Evolutionary conservation across 2,888 invertebrate species (phyloP), one percentile per base, ranked within the genome.

Genomic region (Slavum lentiscoides): DNA sequence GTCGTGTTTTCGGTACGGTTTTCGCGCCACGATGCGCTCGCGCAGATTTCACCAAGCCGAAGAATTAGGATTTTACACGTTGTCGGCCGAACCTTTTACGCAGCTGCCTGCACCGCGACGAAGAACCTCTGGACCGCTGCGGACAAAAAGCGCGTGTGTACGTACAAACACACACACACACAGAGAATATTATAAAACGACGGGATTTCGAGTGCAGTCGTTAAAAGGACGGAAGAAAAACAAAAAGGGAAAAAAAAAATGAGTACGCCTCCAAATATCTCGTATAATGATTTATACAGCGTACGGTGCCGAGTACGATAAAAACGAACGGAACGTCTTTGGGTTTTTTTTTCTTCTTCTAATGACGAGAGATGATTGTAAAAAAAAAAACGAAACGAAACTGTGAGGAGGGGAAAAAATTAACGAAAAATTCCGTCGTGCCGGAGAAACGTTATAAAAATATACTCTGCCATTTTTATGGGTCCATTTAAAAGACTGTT

Each of bases 211-310:
- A 70, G 76, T 62, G 69, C 49, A 53, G 69, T 77, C 77, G 69
- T 77, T 69, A 77, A 69, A 69, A 77, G 49, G 58, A 76, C n/a
- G 68, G 58, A 77, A 8, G 55, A 37, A 11, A n/a, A 62, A 66
- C 30, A 74, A 64, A 13, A 37, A 55, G 17, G 1, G 4, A 9
- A 4, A 49, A 49, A n/a, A 68, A 13, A 61, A 53, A 13, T 11
- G 13, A 4, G 30, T 30, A 30, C 30, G 30, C 30, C 30, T 30
- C 49, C 49, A 13, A 49, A 61, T 61, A 13, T 23, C 7, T 1
- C 5, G 23, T 23, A 30, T 30, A 30, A 30, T 30, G 4, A 30
- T 30, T 30, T 30, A 30, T 30, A 30, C 2, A 1, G 30, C 30
- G 30, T 39, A 68, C 49, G 2, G 1, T 21, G 37, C 2, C 30